A percentile compares a stretch with the other conserved stretches of the same genome.
phyloP scores from a whole-genome alignment of 2,888 invertebrate genomes.

The Sphaerophoria taeniata region DNA sequence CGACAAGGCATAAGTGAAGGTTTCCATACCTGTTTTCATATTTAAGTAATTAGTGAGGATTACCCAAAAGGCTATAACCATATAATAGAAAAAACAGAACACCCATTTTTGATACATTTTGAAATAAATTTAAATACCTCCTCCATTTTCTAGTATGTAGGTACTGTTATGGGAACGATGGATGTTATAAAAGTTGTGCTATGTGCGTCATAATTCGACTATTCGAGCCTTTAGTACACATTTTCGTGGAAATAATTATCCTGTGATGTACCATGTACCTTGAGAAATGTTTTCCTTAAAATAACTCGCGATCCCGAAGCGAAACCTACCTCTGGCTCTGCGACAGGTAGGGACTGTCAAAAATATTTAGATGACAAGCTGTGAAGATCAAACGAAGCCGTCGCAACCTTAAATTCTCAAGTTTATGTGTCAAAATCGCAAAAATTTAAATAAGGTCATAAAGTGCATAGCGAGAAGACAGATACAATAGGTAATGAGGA shows the following conservation, averaged over 20 bases:
- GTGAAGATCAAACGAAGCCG: constrained; percentile 36
- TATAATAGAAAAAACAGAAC: constrained; percentile 22
- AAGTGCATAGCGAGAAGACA: too few relatives aligned
- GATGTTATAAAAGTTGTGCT: not conserved
- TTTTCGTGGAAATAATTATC: constrained; percentile 57
- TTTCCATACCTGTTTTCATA: not conserved
- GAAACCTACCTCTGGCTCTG: not conserved
- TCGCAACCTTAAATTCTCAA: constrained; percentile 6
- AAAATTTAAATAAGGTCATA: too few relatives aligned
- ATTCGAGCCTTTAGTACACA: constrained; percentile 11
- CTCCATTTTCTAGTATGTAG: too few relatives aligned
- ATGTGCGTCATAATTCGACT: not conserved
- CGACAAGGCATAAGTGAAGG: not conserved
- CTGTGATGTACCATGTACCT: not conserved
- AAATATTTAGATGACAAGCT: not conserved
- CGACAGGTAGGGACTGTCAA: constrained; percentile 33
- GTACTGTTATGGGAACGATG: too few relatives aligned
- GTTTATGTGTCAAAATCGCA: too few relatives aligned
- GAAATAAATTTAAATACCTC: not conserved
- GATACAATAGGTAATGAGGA: not conserved
- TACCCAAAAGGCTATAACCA: constrained; percentile 20
- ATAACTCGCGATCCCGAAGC: not conserved
- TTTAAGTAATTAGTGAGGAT: constrained; percentile 45
- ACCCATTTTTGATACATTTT: too few relatives aligned
- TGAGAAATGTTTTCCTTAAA: not conserved